A percentile compares a stretch with the other conserved stretches of the same genome.
phyloP scores from a whole-genome alignment of 1,140 invertebrate genomes.

The Ganaspis sp. region DNA sequence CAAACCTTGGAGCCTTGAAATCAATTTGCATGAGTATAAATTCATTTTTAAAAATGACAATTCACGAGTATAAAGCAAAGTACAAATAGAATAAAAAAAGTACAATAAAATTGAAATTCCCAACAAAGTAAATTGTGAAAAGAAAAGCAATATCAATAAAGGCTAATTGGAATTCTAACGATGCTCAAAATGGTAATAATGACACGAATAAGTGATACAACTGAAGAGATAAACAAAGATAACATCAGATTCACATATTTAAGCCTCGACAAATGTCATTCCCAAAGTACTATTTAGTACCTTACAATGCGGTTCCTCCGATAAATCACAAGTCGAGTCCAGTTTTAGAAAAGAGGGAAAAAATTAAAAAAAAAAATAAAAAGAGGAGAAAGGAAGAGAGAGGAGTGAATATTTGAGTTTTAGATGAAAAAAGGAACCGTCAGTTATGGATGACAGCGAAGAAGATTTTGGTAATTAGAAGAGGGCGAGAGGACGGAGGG shows the following conservation, averaged over 20 bases:
- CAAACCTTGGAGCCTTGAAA: no score
- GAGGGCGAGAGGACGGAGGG: slow-evolving; percentile 49
- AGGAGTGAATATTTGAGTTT: slow-evolving; percentile 15
- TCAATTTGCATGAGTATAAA: no score
- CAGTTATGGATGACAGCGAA: slow-evolving; percentile 16
- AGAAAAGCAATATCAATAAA: no score
- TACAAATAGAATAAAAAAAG: no score
- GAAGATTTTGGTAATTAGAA: slow-evolving; percentile 59
- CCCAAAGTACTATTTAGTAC: neutral
- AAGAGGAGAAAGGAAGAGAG: neutral
- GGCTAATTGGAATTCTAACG: neutral
- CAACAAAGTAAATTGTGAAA: no score
- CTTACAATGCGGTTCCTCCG: neutral
- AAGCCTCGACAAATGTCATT: neutral
- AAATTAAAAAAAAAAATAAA: neutral
- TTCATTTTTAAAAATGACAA: no score
- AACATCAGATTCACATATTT: slow-evolving; percentile 4
- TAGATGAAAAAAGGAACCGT: slow-evolving; percentile 1
- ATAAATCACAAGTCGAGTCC: slow-evolving; percentile 12
- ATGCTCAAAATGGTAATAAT: neutral
- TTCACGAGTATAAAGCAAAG: no score
- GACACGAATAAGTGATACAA: neutral
- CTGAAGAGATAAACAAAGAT: neutral
- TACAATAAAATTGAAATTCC: no score
- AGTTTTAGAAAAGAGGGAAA: slow-evolving; percentile 3